Percentiles rank a stretch among this genome's conserved stretches.
These are phyloP conservation scores for Xiphydria camelus DNA, from an alignment of 2,888 invertebrate genomes.

Conservation along the genomic window DNA sequence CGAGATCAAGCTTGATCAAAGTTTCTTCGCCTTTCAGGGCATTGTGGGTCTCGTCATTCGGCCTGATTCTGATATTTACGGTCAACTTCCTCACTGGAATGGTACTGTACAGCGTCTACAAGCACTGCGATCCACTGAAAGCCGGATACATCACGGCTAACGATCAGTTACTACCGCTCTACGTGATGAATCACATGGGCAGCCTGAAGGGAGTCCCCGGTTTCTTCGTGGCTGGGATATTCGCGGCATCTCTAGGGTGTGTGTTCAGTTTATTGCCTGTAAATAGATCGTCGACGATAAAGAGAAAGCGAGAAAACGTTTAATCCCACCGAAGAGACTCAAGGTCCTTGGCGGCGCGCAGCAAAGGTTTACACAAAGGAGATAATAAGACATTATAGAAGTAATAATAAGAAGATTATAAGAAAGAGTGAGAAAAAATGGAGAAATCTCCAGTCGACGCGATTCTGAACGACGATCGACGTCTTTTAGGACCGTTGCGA, in stretches of 20 bases:
- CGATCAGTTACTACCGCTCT: slow-evolving; percentile 86
- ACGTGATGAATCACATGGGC: slow-evolving; percentile 84
- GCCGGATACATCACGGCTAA: slow-evolving; percentile 70
- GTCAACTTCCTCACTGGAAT: slow-evolving; percentile 87
- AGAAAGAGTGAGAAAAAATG: too few species aligned
- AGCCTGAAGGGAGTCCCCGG: slow-evolving; percentile 80
- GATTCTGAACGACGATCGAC: slow-evolving; percentile 2
- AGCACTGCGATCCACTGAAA: slow-evolving; percentile 81
- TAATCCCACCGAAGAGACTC: too few species aligned
- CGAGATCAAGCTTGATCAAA: too few species aligned
- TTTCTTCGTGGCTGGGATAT: slow-evolving; percentile 93
- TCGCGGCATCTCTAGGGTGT: slow-evolving; percentile 93
- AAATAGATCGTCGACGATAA: background rate
- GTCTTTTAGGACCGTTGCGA: slow-evolving; percentile 82
- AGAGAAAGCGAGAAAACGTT: slow-evolving; percentile 4
- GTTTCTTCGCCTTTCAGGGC: slow-evolving; percentile 64
- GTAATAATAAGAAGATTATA: too few species aligned
- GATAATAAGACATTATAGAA: too few species aligned
- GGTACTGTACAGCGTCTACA: slow-evolving; percentile 80
- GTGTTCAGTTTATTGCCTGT: too few species aligned
- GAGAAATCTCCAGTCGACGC: too few species aligned
- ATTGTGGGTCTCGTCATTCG: slow-evolving; percentile 74
- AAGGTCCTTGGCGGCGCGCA: too few species aligned
- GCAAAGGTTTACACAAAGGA: too few species aligned
- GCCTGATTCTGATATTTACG: slow-evolving; percentile 80